Evolutionary conservation across 2,888 invertebrate species (phyloP), one percentile per base, ranked within the genome.

Genomic region (Drepanosiphum platanoidis): DNA sequence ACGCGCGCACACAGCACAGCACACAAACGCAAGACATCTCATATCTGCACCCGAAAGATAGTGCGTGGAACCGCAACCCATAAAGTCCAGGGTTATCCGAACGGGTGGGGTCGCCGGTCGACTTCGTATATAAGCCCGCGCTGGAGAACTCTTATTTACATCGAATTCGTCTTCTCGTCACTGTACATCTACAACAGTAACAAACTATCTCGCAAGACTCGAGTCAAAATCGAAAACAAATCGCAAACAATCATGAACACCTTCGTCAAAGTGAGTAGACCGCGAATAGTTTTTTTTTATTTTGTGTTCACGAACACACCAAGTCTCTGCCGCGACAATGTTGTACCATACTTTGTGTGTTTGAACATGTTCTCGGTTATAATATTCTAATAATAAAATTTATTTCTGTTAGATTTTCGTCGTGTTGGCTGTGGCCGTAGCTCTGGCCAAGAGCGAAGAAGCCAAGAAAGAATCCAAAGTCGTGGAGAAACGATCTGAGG

Each of bases 191-290:
- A n/a, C 4, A n/a, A 79, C 46, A 58, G n/a, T 30, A 36, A 39
- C 82, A 61, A 36, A 34, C 39, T 9, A 39, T 46, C 36, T n/a
- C n/a, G n/a, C 1, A 42, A 64, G n/a, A 27, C 15, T 46, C n/a
- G 15, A 27, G 39, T n/a, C 5, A 11, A 18, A 22, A 58, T 36
- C 34, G 11, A 77, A 34, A 0, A 7, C 72, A 72, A 15, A 34
- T 36, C 11, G 13, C 32, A 2, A 71, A 39, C 8, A 66, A 34
- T 34, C 36, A 84, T 84, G 83, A 84, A 84, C 15, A 22, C 83
- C 52, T 30, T 84, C 83, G 83, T 84, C 52, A 84, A 84, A 84
- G 83, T 83, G 72, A 83, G 82, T 83, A 78, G 15, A 42, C 11
- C 27, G 18, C 11, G 39, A 2, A 4, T 9, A 61, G 27, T 27